These are phyloP conservation scores for Abrostola tripartita DNA, from an alignment of 2,888 invertebrate genomes.

Conservation along the genomic window DNA sequence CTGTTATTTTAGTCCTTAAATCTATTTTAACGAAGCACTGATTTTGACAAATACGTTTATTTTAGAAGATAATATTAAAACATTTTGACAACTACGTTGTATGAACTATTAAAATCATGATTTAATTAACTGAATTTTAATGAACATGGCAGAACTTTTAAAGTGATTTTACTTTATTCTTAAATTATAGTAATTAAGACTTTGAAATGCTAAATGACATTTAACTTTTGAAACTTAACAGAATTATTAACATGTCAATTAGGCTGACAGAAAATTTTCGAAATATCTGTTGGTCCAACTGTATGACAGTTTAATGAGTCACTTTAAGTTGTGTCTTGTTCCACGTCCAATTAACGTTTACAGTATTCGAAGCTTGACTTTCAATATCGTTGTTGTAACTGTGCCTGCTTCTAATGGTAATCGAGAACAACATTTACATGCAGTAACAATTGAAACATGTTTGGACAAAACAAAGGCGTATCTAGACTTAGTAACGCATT, in stretches of 20 bases:
- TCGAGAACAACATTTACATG: conserved; percentile 78
- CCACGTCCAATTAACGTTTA: conserved; percentile 74
- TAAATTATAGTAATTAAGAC: conserved; percentile 28
- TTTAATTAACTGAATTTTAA: conserved; percentile 21
- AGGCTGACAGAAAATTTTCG: conserved; percentile 48
- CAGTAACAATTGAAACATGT: conserved; percentile 75
- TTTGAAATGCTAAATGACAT: conserved; percentile 19
- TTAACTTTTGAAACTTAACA: conserved; percentile 22
- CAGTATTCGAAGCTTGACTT: conserved; percentile 67
- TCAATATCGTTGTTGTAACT: conserved; percentile 66
- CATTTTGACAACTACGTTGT: conserved; percentile 12
- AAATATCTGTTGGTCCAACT: conserved; percentile 54
- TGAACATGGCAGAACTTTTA: conserved; percentile 9
- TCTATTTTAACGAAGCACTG: conserved; percentile 2
- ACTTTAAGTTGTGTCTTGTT: conserved; percentile 62
- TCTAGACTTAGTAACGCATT: conserved; percentile 59
- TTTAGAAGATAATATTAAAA: conserved; percentile 20
- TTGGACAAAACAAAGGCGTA: conserved; percentile 79
- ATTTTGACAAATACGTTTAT: conserved; percentile 6
- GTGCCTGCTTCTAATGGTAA: conserved; percentile 69
- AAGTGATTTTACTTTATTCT: conserved; percentile 17
- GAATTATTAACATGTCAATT: conserved; percentile 48
- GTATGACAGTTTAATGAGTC: conserved; percentile 65
- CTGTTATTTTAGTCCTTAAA: conserved; percentile 5
- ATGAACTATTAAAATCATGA: conserved; percentile 30